Percentiles rank a stretch among this genome's conserved stretches.
These are phyloP conservation scores for Spodoptera exigua DNA, from an alignment of 2,888 invertebrate genomes.

Conservation along the genomic window DNA sequence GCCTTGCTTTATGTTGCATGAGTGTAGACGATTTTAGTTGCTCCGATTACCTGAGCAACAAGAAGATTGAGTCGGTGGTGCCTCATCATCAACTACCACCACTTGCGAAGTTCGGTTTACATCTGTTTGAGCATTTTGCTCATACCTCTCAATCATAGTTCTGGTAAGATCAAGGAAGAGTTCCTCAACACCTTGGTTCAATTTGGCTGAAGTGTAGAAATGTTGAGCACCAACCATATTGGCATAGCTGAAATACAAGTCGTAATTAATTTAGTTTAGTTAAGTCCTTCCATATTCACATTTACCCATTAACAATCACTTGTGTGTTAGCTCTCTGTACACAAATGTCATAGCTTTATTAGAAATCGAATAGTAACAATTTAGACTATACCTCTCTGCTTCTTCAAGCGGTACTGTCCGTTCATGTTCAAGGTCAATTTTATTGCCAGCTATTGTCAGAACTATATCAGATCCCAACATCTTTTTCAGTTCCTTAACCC, in stretches of 20 bases:
- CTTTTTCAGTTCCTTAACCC: constrained; percentile 99
- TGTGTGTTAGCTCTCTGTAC: too few relatives aligned
- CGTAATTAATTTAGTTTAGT: too few relatives aligned
- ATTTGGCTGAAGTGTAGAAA: constrained; percentile 97
- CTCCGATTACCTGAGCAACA: constrained; percentile 77
- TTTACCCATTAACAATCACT: too few relatives aligned
- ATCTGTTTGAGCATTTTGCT: constrained; percentile 71
- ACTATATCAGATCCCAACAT: constrained; percentile 98
- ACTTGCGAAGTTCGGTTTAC: constrained; percentile 74
- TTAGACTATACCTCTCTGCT: constrained; percentile 97
- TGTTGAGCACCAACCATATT: constrained; percentile 97
- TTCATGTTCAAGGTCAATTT: constrained; percentile 98
- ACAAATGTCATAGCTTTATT: too few relatives aligned
- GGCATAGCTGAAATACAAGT: constrained; percentile 92
- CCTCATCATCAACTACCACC: constrained; percentile 83
- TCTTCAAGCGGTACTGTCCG: constrained; percentile 95
- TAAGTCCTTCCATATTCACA: too few relatives aligned
- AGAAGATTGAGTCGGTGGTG: constrained; percentile 69
- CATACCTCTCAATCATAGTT: constrained; percentile 90
- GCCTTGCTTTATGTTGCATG: too few relatives aligned
- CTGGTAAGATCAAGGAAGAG: constrained; percentile 95
- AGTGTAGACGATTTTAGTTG: constrained; percentile 56
- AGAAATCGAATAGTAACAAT: too few relatives aligned
- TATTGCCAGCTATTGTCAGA: constrained; percentile 98
- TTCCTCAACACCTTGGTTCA: constrained; percentile 97